phyloP scores from a whole-genome alignment of 2,113 vertebrate species.

The Syngnathus floridae region DNA sequence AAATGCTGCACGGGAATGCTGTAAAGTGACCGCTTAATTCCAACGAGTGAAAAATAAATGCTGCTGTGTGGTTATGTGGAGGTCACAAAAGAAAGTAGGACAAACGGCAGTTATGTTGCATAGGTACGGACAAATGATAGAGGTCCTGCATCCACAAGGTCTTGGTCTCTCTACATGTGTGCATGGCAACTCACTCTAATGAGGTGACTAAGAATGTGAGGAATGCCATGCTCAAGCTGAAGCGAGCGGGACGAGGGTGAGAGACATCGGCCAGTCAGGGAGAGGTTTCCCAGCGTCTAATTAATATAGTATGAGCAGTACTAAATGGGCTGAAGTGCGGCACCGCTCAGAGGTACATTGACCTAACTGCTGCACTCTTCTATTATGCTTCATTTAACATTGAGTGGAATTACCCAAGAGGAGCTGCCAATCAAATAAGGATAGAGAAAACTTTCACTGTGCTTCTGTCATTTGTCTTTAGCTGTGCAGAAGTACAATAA shows the following conservation, averaged over 20 bases:
- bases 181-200: conserved; percentile 61
- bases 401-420: conserved; percentile 19
- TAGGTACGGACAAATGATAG: conserved; percentile 16
- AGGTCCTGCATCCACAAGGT: conserved; percentile 33
- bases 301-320: conserved; percentile 58
- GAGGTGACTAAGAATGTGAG: conserved; percentile 70
- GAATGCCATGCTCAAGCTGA: conserved; percentile 67
- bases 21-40: conserved; percentile 19
- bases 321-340: conserved; percentile 26
- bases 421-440: conserved; percentile 18
- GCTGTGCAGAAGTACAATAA: background rate
- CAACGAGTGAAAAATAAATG: conserved; percentile 36
- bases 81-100: conserved; percentile 51
- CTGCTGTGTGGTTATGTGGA: conserved; percentile 42
- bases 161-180: conserved; percentile 42
- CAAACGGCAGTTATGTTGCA: conserved; percentile 37
- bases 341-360: conserved; percentile 24
- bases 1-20: conserved; percentile 26
- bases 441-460: background rate
- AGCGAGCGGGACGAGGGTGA: conserved; percentile 61
- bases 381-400: conserved; percentile 39
- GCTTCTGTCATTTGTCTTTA: background rate
- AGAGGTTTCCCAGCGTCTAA: conserved; percentile 53
- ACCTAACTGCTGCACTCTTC: conserved; percentile 21
- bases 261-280: conserved; percentile 44